These are phyloP conservation scores for Pantelozetes paolii DNA, from an alignment of 2,888 invertebrate species.

Conservation along the genomic window DNA sequence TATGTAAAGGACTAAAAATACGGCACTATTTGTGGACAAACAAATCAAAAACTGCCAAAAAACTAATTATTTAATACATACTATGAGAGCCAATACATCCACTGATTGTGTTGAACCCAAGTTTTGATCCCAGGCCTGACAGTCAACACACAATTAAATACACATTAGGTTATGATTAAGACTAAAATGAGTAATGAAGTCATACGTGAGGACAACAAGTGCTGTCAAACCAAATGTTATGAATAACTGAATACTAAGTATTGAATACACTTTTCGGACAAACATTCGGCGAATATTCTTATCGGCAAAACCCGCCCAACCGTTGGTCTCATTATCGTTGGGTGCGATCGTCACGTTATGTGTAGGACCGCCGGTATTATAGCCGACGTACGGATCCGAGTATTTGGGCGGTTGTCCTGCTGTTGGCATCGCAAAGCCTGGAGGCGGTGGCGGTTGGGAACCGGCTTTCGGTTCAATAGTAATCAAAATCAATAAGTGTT, in stretches of 20 bases:
- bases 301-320: slow-evolving; percentile 44
- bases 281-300: slow-evolving; percentile 45
- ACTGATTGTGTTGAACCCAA: slow-evolving; percentile 1
- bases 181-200: no score
- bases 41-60: background rate
- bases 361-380: background rate
- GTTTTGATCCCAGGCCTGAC: background rate
- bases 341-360: slow-evolving; percentile 2
- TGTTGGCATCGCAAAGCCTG: background rate
- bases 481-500: background rate
- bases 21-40: slow-evolving; percentile 3
- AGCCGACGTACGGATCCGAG: background rate
- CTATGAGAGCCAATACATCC: slow-evolving; percentile 12
- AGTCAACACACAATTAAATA: background rate
- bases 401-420: background rate
- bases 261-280: slow-evolving; percentile 46
- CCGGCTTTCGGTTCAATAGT: background rate
- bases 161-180: no score
- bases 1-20: slow-evolving; percentile 42
- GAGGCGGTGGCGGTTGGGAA: background rate
- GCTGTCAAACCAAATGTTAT: slow-evolving; percentile 13
- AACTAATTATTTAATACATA: background rate
- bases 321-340: background rate
- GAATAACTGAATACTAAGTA: slow-evolving; percentile 32
- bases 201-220: slow-evolving; percentile 23